Base-by-base conservation (phyloP, 2,888 invertebrate genomes). In the Trissonchulus sp. region DNA sequence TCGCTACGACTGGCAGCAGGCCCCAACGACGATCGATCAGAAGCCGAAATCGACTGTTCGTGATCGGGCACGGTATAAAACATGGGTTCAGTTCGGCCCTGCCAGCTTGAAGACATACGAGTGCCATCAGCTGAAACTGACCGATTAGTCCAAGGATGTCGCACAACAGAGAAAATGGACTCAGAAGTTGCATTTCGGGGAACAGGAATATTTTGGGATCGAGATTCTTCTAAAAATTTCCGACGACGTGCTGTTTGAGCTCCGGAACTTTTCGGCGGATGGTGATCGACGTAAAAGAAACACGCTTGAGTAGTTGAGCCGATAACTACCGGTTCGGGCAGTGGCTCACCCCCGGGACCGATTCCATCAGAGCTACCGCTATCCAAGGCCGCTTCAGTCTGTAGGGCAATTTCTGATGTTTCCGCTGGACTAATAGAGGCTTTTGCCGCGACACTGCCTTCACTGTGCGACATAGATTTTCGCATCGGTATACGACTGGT, bases 251-350 rank as follows among this genome's bases (percentile, higher is more conserved):
- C 8, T 15, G 48, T 15, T 15, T 48, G 48, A 48, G 48, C 48
- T n/a, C n/a, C n/a, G n/a, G n/a, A n/a, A 48, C 8, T 15, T 15
- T 23, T 8, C 8, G 48, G 48, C 48, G 48, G 48, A 15, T 23
- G 48, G 23, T 48, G 48, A 23, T 48, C 48, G 48, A 48, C 48
- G 48, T 48, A 48, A 48, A 48, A 48, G 48, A 48, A 48, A 48
- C 48, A 48, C 8, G 48, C 48, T 23, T 48, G 48, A 8, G 48
- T 8, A 15, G 48, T 48, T 8, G 48, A 8, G 23, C 48, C 48
- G 23, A 48, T 48, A 23, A 48, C 48, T 23, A 23, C 23, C 48
- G 48, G 48, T 48, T 48, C 48, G 23, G 8, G 8, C 48, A 23
- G 48, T 8, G 48, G 48, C 48, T 8, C 23, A 8, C n/a, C n/a